Percentiles rank a stretch among this genome's conserved stretches.
Evolutionary conservation across 2,113 vertebrate species (phyloP).

Genomic region (Bujurquina vittata): DNA sequence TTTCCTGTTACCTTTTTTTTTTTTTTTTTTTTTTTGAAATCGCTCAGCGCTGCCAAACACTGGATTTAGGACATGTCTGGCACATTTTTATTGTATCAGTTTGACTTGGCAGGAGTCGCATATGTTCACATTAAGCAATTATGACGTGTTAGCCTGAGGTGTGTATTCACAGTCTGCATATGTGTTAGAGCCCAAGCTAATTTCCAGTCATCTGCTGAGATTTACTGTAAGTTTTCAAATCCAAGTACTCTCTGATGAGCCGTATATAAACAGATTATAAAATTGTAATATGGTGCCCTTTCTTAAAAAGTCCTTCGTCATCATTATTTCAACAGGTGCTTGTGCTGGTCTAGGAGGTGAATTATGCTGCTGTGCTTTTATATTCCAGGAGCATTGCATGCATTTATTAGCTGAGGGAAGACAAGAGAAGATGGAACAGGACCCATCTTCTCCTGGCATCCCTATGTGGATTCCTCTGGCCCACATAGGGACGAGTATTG

Average conservation of each 20-base stretch:
- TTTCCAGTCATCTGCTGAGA: neutral
- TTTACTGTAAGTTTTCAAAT: neutral
- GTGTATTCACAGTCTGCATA: neutral
- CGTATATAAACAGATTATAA: neutral
- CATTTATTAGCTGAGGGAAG: neutral
- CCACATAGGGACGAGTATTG: neutral
- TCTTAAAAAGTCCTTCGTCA: neutral
- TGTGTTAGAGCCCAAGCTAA: neutral
- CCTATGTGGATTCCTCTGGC: no score
- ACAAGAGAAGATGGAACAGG: neutral
- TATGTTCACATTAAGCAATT: neutral
- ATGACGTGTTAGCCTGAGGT: neutral
- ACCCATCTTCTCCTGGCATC: neutral
- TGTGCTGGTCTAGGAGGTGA: neutral
- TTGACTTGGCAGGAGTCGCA: neutral
- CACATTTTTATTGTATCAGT: neutral
- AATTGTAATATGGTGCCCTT: neutral
- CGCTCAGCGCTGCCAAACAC: neutral
- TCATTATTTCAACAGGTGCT: neutral
- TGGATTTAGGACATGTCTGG: neutral
- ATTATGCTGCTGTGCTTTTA: neutral
- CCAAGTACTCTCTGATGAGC: neutral
- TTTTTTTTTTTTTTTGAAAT: neutral
- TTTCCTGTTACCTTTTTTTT: neutral
- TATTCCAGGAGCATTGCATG: neutral